phyloP scores from a whole-genome alignment of 2,888 invertebrate species.

The Chromoteleia sp. region DNA sequence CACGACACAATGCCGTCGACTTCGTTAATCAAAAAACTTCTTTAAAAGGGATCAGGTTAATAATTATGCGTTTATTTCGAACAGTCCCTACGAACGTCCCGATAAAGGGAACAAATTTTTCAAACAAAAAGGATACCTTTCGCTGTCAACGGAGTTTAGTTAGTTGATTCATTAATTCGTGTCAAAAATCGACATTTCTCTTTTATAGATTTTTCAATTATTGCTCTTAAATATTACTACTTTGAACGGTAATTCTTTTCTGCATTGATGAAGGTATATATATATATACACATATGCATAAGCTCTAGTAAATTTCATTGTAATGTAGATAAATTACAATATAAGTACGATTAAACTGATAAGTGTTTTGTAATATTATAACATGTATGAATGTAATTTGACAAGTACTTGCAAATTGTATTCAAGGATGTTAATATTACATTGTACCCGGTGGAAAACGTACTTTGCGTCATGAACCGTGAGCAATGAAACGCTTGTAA shows the following conservation, averaged over 20 bases:
- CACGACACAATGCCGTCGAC: conserved; percentile 37
- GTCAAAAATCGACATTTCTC: no score
- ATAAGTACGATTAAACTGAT: no score
- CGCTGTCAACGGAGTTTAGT: conserved; percentile 16
- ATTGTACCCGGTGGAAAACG: conserved; percentile 7
- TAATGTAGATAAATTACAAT: no score
- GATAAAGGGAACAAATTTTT: conserved; percentile 40
- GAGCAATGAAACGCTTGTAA: conserved; percentile 63
- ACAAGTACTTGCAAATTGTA: background rate
- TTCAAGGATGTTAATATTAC: background rate
- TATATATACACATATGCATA: no score
- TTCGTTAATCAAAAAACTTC: conserved; percentile 54
- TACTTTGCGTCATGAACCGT: conserved; percentile 28
- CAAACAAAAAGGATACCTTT: conserved; percentile 18
- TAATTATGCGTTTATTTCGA: conserved; percentile 51
- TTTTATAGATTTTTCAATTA: no score
- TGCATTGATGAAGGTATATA: no score
- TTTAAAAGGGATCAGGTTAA: conserved; percentile 52
- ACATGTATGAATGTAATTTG: background rate
- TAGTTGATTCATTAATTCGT: conserved; percentile 27
- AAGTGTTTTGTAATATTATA: no score
- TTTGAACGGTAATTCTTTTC: no score
- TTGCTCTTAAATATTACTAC: no score
- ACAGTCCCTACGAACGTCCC: conserved; percentile 6
- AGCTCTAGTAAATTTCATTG: no score